These are phyloP conservation scores for Brachionus asplanchnoidis DNA, from an alignment of 1,140 invertebrate genomes.

Conservation along the genomic window DNA sequence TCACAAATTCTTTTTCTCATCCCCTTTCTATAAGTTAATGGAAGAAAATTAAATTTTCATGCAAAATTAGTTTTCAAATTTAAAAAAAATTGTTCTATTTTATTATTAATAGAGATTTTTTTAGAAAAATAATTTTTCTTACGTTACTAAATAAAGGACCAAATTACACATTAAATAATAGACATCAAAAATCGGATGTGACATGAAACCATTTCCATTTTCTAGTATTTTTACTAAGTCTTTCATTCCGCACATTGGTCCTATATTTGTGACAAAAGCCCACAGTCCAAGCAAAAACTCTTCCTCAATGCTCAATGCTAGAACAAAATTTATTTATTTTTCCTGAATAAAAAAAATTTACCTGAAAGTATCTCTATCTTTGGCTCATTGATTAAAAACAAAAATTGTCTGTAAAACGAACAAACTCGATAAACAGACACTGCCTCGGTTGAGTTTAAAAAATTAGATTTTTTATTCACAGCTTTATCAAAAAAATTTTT, in stretches of 20 bases:
- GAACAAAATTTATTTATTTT: neutral
- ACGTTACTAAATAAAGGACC: conserved; percentile 26
- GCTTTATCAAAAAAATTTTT: conserved; percentile 38
- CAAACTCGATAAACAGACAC: conserved; percentile 21
- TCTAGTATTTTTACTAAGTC: conserved; percentile 11
- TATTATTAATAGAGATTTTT: neutral
- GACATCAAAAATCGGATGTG: conserved; percentile 30
- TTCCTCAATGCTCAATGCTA: conserved; percentile 24
- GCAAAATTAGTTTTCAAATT: no score
- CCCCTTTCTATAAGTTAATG: no score
- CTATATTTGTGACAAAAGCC: conserved; percentile 9
- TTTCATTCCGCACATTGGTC: neutral
- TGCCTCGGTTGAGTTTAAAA: neutral
- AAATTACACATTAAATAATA: conserved; percentile 14
- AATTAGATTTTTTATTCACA: conserved; percentile 27
- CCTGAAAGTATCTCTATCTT: conserved; percentile 26
- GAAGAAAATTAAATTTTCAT: no score
- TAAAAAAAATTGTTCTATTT: no score
- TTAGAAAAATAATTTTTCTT: neutral
- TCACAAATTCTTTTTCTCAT: no score
- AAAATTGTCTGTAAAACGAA: conserved; percentile 37
- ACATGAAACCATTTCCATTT: neutral
- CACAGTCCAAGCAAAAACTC: conserved; percentile 23
- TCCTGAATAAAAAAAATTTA: neutral
- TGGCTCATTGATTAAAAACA: conserved; percentile 25